Evolutionary conservation across 1,140 invertebrate species (phyloP).

Genomic region (Andrena cerasifolii): DNA sequence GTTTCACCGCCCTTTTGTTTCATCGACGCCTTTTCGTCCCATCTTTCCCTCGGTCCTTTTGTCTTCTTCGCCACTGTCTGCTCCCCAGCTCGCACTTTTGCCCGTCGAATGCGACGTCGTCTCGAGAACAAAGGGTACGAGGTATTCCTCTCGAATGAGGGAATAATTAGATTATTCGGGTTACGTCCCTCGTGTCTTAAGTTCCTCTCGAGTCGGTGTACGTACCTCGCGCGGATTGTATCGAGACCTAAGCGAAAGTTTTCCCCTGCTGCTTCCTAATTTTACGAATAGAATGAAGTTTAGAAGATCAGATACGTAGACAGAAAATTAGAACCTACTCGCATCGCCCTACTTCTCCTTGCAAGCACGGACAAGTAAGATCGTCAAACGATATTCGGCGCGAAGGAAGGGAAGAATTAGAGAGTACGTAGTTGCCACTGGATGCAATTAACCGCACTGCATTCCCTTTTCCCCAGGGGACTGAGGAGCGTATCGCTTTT

Average conservation of each 20-base stretch:
- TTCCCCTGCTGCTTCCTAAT: not conserved
- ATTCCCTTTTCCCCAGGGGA: too few species aligned
- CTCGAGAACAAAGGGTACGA: too few species aligned
- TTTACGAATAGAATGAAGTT: not conserved
- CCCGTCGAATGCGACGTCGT: slow-evolving; percentile 12
- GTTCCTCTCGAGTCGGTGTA: not conserved
- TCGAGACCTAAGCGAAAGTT: slow-evolving; percentile 3
- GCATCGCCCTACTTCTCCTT: not conserved
- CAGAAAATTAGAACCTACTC: too few species aligned
- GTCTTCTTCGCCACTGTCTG: not conserved
- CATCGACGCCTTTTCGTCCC: not conserved
- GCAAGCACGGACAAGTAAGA: not conserved
- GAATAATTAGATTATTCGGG: slow-evolving; percentile 11
- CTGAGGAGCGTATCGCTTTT: slow-evolving; percentile 22
- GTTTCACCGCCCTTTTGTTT: slow-evolving; percentile 32
- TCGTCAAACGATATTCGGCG: not conserved
- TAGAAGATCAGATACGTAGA: too few species aligned
- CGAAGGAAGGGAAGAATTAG: too few species aligned
- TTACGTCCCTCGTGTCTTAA: slow-evolving; percentile 2
- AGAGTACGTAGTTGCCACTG: not conserved
- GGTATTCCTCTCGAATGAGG: not conserved
- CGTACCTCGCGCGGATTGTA: too few species aligned
- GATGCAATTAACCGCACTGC: slow-evolving; percentile 15
- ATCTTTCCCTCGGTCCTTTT: not conserved
- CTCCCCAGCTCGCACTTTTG: not conserved